phyloP scores from a whole-genome alignment of 2,888 invertebrate genomes.

The Agonopterix subpropinquella region DNA sequence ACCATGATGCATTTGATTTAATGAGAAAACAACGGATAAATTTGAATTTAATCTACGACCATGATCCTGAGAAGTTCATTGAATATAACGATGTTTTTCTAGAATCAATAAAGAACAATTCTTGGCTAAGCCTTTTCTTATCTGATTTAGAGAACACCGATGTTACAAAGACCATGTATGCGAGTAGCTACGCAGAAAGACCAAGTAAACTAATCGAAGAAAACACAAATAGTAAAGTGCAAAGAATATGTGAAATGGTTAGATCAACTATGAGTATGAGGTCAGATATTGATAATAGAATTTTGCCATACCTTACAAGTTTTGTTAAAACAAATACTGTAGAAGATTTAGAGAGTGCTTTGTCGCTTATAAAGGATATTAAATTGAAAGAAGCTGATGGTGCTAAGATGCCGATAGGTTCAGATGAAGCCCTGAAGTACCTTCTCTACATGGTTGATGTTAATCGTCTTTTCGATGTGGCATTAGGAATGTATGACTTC shows the following conservation, averaged over 20 bases:
- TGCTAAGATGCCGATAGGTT: conserved; percentile 51
- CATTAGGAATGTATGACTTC: conserved; percentile 92
- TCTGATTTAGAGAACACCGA: conserved; percentile 86
- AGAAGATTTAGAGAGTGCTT: conserved; percentile 79
- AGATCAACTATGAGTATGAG: conserved; percentile 66
- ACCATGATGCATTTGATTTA: conserved; percentile 83
- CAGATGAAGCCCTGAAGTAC: conserved; percentile 81
- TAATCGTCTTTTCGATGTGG: conserved; percentile 86
- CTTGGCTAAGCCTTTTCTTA: conserved; percentile 86
- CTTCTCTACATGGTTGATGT: conserved; percentile 85
- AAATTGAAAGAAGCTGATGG: conserved; percentile 58
- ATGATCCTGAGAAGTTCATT: conserved; percentile 83
- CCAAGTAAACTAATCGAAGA: conserved; percentile 18
- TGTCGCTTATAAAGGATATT: conserved; percentile 77
- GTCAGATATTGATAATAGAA: conserved; percentile 66
- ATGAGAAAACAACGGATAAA: conserved; percentile 92
- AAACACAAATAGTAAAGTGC: conserved; percentile 60
- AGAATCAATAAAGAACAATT: conserved; percentile 77
- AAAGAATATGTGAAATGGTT: conserved; percentile 71
- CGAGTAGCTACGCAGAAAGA: conserved; percentile 63
- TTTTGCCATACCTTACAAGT: conserved; percentile 83
- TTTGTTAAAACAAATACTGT: conserved; percentile 80
- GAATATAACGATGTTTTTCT: conserved; percentile 81
- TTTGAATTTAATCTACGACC: conserved; percentile 91
- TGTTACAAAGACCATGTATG: conserved; percentile 84